Conservation (phyloP, 2,888 invertebrate species). For the Xestia sexstrigata region DNA sequence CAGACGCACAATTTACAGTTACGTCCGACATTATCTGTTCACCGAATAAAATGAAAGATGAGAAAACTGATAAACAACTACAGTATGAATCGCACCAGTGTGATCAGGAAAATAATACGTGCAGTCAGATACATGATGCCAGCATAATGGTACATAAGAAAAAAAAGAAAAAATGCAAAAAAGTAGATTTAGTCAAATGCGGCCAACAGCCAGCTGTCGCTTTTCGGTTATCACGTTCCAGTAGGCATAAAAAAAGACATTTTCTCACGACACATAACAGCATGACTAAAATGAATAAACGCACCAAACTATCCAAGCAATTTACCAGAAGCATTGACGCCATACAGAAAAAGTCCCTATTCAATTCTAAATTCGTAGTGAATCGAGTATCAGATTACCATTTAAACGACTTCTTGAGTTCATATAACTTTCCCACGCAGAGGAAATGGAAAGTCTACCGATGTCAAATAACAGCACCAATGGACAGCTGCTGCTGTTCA, state of each 20-base stretch:
- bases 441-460: conserved; percentile 60
- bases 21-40: neutral
- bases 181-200: neutral
- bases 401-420: conserved; percentile 18
- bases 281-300: conserved; percentile 34
- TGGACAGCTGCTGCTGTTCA: conserved; percentile 73
- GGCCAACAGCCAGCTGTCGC: conserved; percentile 31
- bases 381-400: conserved; percentile 36
- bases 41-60: conserved; percentile 36
- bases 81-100: neutral
- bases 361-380: conserved; percentile 39
- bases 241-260: neutral
- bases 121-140: conserved; percentile 20
- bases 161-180: conserved; percentile 39
- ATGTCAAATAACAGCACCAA: conserved; percentile 71
- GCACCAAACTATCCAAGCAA: conserved; percentile 14
- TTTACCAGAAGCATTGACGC: conserved; percentile 31
- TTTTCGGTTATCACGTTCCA: conserved; percentile 36
- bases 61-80: neutral
- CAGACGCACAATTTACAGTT: neutral
- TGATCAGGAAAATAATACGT: conserved; percentile 8
- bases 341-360: conserved; percentile 11
- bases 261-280: conserved; percentile 41
- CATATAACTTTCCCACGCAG: conserved; percentile 36
- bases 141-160: conserved; percentile 45